phyloP scores from a whole-genome alignment of 2,113 vertebrate genomes.

The Semicossyphus pulcher region DNA sequence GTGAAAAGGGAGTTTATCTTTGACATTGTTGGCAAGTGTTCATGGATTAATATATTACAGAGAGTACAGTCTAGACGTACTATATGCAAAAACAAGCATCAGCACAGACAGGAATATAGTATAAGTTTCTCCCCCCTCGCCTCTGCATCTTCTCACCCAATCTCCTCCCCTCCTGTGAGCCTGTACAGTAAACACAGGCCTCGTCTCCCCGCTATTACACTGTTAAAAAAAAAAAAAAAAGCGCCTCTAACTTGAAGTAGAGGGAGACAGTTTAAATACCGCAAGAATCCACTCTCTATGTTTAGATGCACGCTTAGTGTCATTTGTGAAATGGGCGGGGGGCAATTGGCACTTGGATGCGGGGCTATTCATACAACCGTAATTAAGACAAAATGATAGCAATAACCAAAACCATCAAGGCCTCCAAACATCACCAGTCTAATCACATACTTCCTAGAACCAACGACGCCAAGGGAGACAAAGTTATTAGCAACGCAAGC shows the following conservation, averaged over 20 bases:
- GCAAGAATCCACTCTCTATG: conserved; percentile 53
- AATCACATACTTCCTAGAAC: conserved; percentile 68
- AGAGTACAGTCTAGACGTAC: too few relatives aligned
- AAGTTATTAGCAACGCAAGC: conserved; percentile 62
- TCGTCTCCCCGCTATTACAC: conserved; percentile 17
- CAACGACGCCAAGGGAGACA: conserved; percentile 60
- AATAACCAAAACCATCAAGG: conserved; percentile 69
- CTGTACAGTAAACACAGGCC: conserved; percentile 50
- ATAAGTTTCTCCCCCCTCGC: background rate
- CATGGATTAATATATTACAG: too few relatives aligned
- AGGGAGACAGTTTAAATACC: conserved; percentile 48
- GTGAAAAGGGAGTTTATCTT: background rate
- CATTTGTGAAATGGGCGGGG: conserved; percentile 35
- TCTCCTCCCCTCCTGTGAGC: conserved; percentile 14
- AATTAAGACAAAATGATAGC: conserved; percentile 73
- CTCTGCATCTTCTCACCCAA: conserved; percentile 15
- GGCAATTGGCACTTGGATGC: conserved; percentile 41
- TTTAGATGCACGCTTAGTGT: conserved; percentile 60
- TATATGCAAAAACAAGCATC: too few relatives aligned
- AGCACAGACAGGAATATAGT: too few relatives aligned
- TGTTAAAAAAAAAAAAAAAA: conserved; percentile 4
- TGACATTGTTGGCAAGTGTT: too few relatives aligned
- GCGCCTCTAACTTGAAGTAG: background rate
- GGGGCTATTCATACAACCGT: conserved; percentile 55
- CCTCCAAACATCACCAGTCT: conserved; percentile 64